Evolutionary conservation across 2,888 invertebrate genomes (phyloP).

Genomic region (Anagyrus pseudococci): DNA sequence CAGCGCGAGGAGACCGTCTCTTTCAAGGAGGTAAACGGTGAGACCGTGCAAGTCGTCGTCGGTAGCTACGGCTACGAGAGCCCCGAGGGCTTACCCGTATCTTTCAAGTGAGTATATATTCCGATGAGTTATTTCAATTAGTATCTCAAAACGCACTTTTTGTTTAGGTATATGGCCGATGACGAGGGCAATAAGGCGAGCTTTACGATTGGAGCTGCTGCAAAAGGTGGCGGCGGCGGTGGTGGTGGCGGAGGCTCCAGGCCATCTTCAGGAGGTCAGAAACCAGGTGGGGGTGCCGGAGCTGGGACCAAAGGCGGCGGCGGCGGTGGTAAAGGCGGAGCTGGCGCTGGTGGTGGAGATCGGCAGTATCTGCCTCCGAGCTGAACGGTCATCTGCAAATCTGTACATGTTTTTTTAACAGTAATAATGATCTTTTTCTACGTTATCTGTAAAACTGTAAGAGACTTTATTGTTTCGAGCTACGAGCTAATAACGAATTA

Average conservation of each 20-base stretch:
- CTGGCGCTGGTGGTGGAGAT: conserved; percentile 29
- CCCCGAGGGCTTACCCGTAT: conserved; percentile 58
- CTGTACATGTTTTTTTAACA: neutral
- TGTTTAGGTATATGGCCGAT: conserved; percentile 54
- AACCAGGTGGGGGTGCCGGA: conserved; percentile 30
- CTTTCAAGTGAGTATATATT: conserved; percentile 50
- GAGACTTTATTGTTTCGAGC: too few relatives aligned
- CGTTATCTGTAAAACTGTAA: neutral
- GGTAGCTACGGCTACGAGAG: conserved; percentile 55
- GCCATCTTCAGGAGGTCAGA: conserved; percentile 32
- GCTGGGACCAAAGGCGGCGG: conserved; percentile 29
- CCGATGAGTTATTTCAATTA: neutral
- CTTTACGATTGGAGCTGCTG: conserved; percentile 53
- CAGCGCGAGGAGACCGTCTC: conserved; percentile 50
- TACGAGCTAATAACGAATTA: too few relatives aligned
- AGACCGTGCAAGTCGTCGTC: conserved; percentile 51
- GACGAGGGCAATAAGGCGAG: conserved; percentile 58
- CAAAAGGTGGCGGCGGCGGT: conserved; percentile 37
- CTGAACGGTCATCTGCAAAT: conserved; percentile 2
- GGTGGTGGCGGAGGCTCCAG: conserved; percentile 23
- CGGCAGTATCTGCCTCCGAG: conserved; percentile 53
- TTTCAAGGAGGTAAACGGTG: conserved; percentile 52
- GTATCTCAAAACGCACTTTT: neutral
- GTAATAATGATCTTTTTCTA: neutral
- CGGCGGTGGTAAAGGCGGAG: conserved; percentile 22